Evolutionary conservation across 2,888 invertebrate genomes (phyloP).

Genomic region (Eledona agricola): DNA sequence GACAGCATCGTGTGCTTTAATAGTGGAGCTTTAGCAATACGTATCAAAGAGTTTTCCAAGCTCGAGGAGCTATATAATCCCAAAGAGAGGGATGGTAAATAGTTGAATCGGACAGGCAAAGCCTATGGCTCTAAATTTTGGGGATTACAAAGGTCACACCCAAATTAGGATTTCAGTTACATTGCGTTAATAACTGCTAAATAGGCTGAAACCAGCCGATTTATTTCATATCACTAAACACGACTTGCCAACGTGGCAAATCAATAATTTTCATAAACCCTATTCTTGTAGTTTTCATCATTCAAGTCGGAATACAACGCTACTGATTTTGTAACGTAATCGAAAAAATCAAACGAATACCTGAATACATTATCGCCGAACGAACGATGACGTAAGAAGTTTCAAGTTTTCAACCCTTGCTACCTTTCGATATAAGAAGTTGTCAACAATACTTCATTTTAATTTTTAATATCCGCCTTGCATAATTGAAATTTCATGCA

Average conservation of each 20-base stretch:
- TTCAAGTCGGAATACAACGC: constrained; percentile 3
- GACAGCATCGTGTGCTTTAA: constrained; percentile 1
- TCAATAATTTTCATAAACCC: constrained; percentile 12
- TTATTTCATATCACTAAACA: constrained; percentile 23
- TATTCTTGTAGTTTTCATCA: constrained; percentile 6
- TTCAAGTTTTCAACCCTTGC: too few relatives aligned
- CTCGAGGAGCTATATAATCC: constrained; percentile 31
- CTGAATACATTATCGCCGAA: too few relatives aligned
- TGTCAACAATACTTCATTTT: too few relatives aligned
- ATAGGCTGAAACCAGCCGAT: constrained; percentile 24
- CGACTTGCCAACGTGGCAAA: neutral
- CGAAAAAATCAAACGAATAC: too few relatives aligned
- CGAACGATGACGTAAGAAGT: too few relatives aligned
- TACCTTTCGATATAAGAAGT: too few relatives aligned
- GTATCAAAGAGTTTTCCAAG: constrained; percentile 28
- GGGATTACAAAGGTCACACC: constrained; percentile 34
- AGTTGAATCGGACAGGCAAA: constrained; percentile 31
- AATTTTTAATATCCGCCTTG: too few relatives aligned
- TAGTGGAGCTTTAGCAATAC: constrained; percentile 17
- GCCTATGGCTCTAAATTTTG: constrained; percentile 28
- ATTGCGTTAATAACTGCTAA: constrained; percentile 32
- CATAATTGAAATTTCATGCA: too few relatives aligned
- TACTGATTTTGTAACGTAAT: constrained; percentile 12
- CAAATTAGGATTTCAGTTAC: constrained; percentile 33
- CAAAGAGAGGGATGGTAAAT: constrained; percentile 19